These are phyloP conservation scores for Procapra przewalskii DNA, from an alignment of 2,113 vertebrate species.

Conservation along the genomic window DNA sequence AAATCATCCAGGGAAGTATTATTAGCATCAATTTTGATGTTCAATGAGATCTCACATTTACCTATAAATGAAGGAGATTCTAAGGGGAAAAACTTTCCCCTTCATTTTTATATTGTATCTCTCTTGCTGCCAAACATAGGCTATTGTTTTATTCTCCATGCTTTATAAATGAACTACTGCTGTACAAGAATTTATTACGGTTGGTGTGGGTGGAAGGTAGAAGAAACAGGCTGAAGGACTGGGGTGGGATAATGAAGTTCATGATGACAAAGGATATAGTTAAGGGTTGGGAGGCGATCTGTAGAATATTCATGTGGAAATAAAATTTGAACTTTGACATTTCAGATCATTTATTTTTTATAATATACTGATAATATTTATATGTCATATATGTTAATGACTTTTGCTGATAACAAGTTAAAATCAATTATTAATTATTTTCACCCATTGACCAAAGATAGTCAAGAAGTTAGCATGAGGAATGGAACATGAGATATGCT, in stretches of 20 bases:
- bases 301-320: background rate
- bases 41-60: background rate
- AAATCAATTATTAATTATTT: background rate
- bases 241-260: background rate
- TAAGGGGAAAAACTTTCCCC: background rate
- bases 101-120: background rate
- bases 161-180: background rate
- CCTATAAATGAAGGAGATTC: background rate
- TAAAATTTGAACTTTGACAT: background rate
- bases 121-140: background rate
- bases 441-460: background rate
- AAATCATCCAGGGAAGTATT: background rate
- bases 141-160: background rate
- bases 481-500: background rate
- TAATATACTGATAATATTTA: background rate
- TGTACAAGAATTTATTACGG: background rate
- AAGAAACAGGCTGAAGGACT: background rate
- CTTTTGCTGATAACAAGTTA: background rate
- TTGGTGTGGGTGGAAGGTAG: background rate
- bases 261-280: background rate
- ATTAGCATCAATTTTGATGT: background rate
- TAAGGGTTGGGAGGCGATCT: background rate
- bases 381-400: background rate
- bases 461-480: background rate
- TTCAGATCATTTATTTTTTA: background rate